Base-by-base conservation (phyloP, 2,113 vertebrate genomes). In the Erythrocercus mccallii region DNA sequence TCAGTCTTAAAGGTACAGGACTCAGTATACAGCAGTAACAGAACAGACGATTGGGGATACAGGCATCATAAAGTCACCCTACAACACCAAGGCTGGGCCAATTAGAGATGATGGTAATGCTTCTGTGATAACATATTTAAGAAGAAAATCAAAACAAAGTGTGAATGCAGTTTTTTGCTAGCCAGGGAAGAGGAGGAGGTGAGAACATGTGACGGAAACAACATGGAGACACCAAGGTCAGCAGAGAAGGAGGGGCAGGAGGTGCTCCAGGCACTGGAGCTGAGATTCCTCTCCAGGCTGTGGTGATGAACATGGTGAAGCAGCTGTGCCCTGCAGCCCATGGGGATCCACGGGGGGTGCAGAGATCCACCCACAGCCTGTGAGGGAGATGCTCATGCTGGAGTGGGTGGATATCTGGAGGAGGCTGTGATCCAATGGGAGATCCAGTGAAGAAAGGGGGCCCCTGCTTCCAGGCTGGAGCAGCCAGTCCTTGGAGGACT, bases 401-500 rank as follows among this genome's bases (percentile, higher is more conserved):
- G 58, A 62, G 23, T 1, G 1, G 14, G 23, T 28, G 5, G 35
- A n/a, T 62, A 12, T 22, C 57, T 51, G 37, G 30, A 64, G 11
- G 37, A 42, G 58, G 30, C 58, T 51, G 45, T 51, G 47, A 64
- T 28, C 30, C 58, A 78, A 14, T 51, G 37, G 18, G 8, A 78
- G 37, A 78, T 17, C 1, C 0, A 1, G 4, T 42, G 23, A 10
- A 62, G 31, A 64, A 9, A n/a, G 14, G 4, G 15, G 30, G 44
- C 0, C 8, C 16, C 30, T 28, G 47, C 37, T n/a, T 27, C 47
- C 47, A 62, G 18, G 37, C 37, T 79, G 76, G 11, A 64, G 47
- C 60, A 78, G 14, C 37, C 31, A 23, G 18, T 42, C 58, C 47
- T n/a, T 40, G 30, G 35, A 61, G 45, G 10, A 21, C 22, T 28